Base-by-base conservation (phyloP, 2,888 invertebrate genomes). In the Fabriciana adippe region DNA sequence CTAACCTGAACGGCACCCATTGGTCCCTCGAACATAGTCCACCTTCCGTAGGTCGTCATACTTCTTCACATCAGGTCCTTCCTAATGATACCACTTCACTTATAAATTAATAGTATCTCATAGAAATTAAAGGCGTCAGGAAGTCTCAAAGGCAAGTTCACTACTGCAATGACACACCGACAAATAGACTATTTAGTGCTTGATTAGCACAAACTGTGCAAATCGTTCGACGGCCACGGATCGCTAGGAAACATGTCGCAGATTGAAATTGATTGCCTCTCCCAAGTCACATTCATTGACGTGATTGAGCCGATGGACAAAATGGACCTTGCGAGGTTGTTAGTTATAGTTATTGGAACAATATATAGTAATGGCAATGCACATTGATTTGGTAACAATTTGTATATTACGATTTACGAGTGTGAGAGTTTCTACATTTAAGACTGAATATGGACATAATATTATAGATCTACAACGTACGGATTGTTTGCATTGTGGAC, bases 191-290 rank as follows among this genome's bases (percentile, higher is more conserved):
- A 82, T 91, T 90, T 91, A 91, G 88, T 85, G 88, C 87, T 89
- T 90, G 85, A 90, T 92, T 91, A 92, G 89, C 90, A 84, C 84
- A 84, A 87, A 88, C 86, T 89, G 85, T 84, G 90, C 90, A 87
- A 90, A 90, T 84, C 86, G 83, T 78, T 80, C 79, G 72, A 59
- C 73, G 67, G 56, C 69, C 75, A 69, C 70, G 68, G 73, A 75
- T 77, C 74, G 73, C 50, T 53, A 41, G 64, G 60, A 55, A 65
- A 50, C 62, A 62, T 66, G 55, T 55, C 64, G 63, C 69, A 70
- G 69, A 90, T 91, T 90, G 86, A 85, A 86, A 87, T 86, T 90
- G 89, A 92, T 92, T 89, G 87, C 72, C 77, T 74, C 51, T 61
- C 41, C 51, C 79, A 80, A 82, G 84, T 77, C 81, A 76, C 77